These are phyloP conservation scores for Cantharis rustica DNA, from an alignment of 2,888 invertebrate genomes.

Conservation along the genomic window DNA sequence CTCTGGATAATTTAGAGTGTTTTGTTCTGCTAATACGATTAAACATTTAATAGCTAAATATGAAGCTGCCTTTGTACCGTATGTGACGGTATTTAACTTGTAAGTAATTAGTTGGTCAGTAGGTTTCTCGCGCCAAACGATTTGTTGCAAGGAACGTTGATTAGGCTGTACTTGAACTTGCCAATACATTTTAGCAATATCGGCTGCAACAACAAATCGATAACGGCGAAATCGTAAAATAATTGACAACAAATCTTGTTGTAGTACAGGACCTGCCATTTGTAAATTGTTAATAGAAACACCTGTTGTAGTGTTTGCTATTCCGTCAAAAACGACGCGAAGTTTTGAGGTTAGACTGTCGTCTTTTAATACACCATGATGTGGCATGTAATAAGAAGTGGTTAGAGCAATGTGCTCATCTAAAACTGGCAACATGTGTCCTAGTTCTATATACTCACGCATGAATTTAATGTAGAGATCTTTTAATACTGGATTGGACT, in stretches of 20 bases:
- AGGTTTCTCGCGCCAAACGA: slow-evolving; percentile 17
- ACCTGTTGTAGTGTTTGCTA: slow-evolving; percentile 29
- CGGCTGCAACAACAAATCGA: slow-evolving; percentile 9
- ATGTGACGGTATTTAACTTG: slow-evolving; percentile 4
- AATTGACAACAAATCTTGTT: slow-evolving; percentile 13
- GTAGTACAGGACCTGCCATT: slow-evolving; percentile 37
- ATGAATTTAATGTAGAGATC: not conserved
- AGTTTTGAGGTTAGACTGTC: slow-evolving; percentile 35
- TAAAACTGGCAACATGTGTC: not conserved
- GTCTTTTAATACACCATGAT: slow-evolving; percentile 38
- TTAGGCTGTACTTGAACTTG: slow-evolving; percentile 7
- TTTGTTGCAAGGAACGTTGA: slow-evolving; percentile 13
- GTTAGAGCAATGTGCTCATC: not conserved
- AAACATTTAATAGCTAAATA: slow-evolving; percentile 7
- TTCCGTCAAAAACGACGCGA: slow-evolving; percentile 43
- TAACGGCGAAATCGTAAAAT: slow-evolving; percentile 10
- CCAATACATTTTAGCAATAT: slow-evolving; percentile 27
- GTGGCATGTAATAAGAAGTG: slow-evolving; percentile 31
- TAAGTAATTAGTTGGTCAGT: not conserved
- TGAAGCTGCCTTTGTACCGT: slow-evolving; percentile 2
- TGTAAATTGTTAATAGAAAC: slow-evolving; percentile 40
- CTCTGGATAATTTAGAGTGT: too few species aligned
- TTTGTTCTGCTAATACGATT: not conserved
- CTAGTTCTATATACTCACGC: not conserved
- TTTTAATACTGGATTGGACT: too few species aligned